Base-by-base conservation (phyloP, 2,113 vertebrate genomes). In the Hydrolagus affinis region DNA sequence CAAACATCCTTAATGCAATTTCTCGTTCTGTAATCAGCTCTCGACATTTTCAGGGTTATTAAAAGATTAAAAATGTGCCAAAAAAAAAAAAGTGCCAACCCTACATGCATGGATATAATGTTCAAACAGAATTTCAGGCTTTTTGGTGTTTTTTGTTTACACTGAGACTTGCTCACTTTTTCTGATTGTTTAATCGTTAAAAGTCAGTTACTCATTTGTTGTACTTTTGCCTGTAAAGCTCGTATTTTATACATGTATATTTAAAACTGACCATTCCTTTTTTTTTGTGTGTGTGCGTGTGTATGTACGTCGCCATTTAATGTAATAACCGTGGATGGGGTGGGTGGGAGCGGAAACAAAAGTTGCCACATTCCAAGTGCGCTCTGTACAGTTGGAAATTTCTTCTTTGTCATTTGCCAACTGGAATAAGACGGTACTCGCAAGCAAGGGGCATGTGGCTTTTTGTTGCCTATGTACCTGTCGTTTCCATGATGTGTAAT, bases 11-110 rank as follows among this genome's bases (percentile, higher is more conserved):
- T 83, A 66, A 68, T n/a, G 14, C 19, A 28, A 60, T 60, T 78
- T 78, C 59, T 80, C 8, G 8, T 83, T 83, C 78, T 68, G 25
- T 66, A 66, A 32, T 66, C 66, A 9, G 62, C 25, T 83, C 78
- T 83, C 30, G 62, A 68, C 62, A 68, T 83, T 83, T 83, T 83
- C 78, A 83, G 78, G 78, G 59, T 83, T 68, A 32, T n/a, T 32
- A 75, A 75, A 75, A 75, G 15, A 75, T 75, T 75, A 56, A 32
- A 83, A 83, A 83, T 83, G 77, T 83, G 77, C 77, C 77, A 83
- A 83, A 83, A 44, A 44, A 83, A 44, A 44, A 23, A 80, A 78
- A 78, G 78, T 83, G 78, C 78, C 78, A 83, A 83, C 62, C 25
- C 78, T 83, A 25, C 60, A 83, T 21, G 62, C 62, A 66, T 83